phyloP scores from a whole-genome alignment of 2,888 invertebrate species.

The Slavum lentiscoides region DNA sequence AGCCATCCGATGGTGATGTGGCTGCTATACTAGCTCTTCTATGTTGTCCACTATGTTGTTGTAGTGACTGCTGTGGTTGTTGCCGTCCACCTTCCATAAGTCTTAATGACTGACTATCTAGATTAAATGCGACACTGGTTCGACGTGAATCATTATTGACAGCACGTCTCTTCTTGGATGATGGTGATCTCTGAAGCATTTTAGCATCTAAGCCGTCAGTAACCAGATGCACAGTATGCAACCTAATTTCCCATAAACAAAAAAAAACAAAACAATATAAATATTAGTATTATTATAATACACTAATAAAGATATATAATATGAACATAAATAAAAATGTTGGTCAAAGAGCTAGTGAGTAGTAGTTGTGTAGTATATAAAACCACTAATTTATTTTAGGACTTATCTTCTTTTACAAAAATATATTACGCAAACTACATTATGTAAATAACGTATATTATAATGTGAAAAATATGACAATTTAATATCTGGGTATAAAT shows the following conservation, averaged over 20 bases:
- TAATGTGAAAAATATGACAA: no score
- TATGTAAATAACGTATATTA: no score
- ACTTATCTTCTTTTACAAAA: no score
- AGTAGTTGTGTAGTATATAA: no score
- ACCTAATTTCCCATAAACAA: constrained; percentile 10
- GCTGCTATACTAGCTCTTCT: constrained; percentile 57
- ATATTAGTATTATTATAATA: no score
- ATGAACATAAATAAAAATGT: neutral
- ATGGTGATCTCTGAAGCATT: constrained; percentile 43
- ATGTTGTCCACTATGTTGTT: constrained; percentile 23
- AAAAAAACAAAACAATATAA: no score
- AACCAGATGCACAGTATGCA: neutral
- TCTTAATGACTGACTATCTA: constrained; percentile 23
- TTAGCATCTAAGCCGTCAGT: neutral
- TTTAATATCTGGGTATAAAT: no score
- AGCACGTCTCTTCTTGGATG: constrained; percentile 30
- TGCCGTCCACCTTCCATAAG: constrained; percentile 21
- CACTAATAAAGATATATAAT: no score
- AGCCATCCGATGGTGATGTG: constrained; percentile 33
- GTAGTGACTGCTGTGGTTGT: constrained; percentile 10
- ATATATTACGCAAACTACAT: no score
- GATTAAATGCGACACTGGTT: constrained; percentile 37
- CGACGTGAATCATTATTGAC: constrained; percentile 28
- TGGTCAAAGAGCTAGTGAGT: neutral
- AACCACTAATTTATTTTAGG: no score